phyloP scores from a whole-genome alignment of 1,140 invertebrate genomes.

The Drosophila serrata region DNA sequence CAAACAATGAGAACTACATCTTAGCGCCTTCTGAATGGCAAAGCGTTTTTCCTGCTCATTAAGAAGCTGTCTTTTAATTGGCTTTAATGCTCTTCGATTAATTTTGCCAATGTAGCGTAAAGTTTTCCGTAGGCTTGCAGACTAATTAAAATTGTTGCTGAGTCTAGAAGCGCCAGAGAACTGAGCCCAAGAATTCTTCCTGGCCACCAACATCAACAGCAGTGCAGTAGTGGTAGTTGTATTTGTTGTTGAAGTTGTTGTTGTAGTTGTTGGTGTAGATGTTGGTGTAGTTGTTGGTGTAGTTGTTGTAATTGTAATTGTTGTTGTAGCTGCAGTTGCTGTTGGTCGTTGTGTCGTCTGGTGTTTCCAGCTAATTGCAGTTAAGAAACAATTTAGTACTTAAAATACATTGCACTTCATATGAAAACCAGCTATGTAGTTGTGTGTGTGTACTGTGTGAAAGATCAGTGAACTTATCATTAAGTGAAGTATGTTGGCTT shows the following conservation, averaged over 20 bases:
- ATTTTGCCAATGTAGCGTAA: conserved; percentile 70
- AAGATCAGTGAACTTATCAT: conserved; percentile 56
- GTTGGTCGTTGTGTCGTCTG: conserved; percentile 27
- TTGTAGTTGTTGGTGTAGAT: neutral
- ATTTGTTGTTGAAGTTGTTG: too few species aligned
- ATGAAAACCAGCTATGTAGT: neutral
- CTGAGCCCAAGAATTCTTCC: conserved; percentile 28
- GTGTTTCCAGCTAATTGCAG: conserved; percentile 67
- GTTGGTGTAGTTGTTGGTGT: neutral
- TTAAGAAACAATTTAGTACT: conserved; percentile 58
- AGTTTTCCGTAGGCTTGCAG: conserved; percentile 49
- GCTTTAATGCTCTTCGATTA: conserved; percentile 77
- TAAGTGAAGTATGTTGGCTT: conserved; percentile 13
- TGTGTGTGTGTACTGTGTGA: conserved; percentile 4
- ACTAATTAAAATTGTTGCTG: conserved; percentile 78
- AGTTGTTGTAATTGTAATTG: neutral
- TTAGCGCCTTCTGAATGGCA: conserved; percentile 26
- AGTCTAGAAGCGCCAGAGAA: conserved; percentile 41
- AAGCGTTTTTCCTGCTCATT: conserved; percentile 8
- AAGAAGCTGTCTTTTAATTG: conserved; percentile 60
- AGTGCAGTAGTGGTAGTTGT: neutral
- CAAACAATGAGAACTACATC: conserved; percentile 16
- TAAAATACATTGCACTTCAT: conserved; percentile 54
- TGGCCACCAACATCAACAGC: conserved; percentile 32
- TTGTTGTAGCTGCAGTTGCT: conserved; percentile 3